Conservation (phyloP, 2,888 invertebrate species). For the Amphipoea lucens region DNA sequence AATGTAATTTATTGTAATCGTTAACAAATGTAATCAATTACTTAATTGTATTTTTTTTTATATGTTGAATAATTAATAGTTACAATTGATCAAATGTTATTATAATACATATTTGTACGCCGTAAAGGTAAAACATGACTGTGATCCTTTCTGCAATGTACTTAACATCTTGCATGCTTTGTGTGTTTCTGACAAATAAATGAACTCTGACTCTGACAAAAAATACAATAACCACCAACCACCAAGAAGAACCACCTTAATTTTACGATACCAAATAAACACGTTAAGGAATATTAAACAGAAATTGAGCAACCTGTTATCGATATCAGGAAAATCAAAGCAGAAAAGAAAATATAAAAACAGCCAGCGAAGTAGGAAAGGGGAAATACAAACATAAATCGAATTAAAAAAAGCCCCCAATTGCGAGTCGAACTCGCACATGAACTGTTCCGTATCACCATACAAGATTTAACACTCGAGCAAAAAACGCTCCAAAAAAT, state of each 20-base stretch:
- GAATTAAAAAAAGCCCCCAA: neutral
- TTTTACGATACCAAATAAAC: neutral
- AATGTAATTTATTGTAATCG: no score
- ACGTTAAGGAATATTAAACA: neutral
- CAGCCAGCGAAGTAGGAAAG: neutral
- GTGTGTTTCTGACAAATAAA: no score
- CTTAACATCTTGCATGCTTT: no score
- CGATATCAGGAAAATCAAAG: slow-evolving; percentile 9
- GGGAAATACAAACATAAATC: neutral
- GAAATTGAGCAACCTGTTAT: neutral
- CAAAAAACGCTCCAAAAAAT: neutral
- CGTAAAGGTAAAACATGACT: no score
- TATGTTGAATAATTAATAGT: no score
- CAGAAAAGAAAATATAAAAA: neutral
- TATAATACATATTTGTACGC: no score
- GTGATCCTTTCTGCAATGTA: no score
- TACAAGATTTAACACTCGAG: neutral
- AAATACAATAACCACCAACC: no score
- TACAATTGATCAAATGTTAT: no score
- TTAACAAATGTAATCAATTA: no score
- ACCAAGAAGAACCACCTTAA: neutral
- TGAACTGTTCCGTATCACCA: neutral
- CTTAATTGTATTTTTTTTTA: no score
- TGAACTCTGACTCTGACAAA: no score
- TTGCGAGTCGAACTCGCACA: neutral